These are phyloP conservation scores for Numenius arquata DNA, from an alignment of 2,113 vertebrate genomes.

Conservation along the genomic window DNA sequence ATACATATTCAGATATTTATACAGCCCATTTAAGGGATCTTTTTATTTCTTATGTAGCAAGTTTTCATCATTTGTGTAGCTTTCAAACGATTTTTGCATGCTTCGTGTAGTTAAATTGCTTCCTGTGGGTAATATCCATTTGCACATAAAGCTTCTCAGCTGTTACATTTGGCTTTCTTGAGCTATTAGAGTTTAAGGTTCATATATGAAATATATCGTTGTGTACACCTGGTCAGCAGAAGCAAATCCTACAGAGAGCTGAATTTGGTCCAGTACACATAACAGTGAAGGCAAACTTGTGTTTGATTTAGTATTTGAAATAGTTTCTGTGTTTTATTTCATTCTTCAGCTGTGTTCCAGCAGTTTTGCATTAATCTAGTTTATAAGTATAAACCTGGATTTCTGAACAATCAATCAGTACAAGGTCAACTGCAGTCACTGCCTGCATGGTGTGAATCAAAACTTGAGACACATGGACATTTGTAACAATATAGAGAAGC, in stretches of 20 bases:
- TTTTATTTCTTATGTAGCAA: slow-evolving; percentile 2
- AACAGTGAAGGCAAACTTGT: background rate
- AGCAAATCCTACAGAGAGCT: background rate
- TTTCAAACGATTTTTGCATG: background rate
- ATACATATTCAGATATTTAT: background rate
- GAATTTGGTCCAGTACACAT: background rate
- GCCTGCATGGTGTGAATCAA: background rate
- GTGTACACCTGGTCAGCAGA: background rate
- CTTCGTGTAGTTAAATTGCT: background rate
- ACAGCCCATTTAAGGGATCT: background rate
- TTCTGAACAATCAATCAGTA: background rate
- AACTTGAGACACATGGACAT: background rate
- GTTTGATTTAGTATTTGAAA: background rate
- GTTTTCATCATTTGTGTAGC: background rate
- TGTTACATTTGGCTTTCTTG: background rate
- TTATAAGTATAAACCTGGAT: background rate
- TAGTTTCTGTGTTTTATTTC: background rate
- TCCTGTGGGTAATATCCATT: background rate
- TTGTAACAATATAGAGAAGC: background rate
- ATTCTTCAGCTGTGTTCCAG: background rate
- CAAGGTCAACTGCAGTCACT: background rate
- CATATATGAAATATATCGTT: background rate
- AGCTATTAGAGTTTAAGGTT: background rate
- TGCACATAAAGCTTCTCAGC: background rate
- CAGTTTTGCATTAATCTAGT: background rate